phyloP scores from a whole-genome alignment of 2,797 vertebrate genomes.

The Rhodeus uyekii region DNA sequence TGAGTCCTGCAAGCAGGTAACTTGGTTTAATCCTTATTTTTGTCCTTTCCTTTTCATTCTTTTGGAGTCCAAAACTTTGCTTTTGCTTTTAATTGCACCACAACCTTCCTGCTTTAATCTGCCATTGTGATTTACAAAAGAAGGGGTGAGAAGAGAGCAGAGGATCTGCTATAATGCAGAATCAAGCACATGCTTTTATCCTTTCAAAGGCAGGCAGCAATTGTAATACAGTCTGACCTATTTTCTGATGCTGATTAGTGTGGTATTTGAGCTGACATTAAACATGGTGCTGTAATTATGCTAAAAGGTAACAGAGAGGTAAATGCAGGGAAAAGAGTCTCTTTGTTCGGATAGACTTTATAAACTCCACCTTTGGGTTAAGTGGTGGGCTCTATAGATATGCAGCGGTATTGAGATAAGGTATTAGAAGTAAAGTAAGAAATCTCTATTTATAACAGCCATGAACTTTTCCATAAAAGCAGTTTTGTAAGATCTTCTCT shows the following conservation, averaged over 20 bases:
- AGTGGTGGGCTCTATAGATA: slow-evolving; percentile 13
- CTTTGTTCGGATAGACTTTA: slow-evolving; percentile 5
- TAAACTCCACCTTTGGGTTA: slow-evolving; percentile 8
- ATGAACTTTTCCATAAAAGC: neutral
- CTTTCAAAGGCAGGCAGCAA: slow-evolving; percentile 12
- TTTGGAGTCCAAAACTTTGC: neutral
- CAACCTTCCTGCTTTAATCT: neutral
- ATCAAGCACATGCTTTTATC: slow-evolving; percentile 30
- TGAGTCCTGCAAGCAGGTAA: slow-evolving; percentile 68
- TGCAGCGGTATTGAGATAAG: neutral
- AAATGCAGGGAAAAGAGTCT: neutral
- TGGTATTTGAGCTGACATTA: slow-evolving; percentile 45
- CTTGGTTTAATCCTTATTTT: neutral
- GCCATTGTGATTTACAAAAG: neutral
- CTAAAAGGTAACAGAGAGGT: slow-evolving; percentile 36
- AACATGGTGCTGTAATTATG: slow-evolving; percentile 41
- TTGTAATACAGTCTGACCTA: slow-evolving; percentile 12
- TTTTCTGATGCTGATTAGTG: slow-evolving; percentile 33
- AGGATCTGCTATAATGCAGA: slow-evolving; percentile 23
- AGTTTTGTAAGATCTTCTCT: slow-evolving; percentile 24
- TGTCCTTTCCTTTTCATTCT: neutral
- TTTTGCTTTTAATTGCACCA: neutral
- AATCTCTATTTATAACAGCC: slow-evolving; percentile 8
- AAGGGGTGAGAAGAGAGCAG: neutral
- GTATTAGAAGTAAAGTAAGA: neutral